These are phyloP conservation scores for Cladopsammia gracilis DNA, from an alignment of 64 coral and sea anemone genomes.

Conservation along the genomic window DNA sequence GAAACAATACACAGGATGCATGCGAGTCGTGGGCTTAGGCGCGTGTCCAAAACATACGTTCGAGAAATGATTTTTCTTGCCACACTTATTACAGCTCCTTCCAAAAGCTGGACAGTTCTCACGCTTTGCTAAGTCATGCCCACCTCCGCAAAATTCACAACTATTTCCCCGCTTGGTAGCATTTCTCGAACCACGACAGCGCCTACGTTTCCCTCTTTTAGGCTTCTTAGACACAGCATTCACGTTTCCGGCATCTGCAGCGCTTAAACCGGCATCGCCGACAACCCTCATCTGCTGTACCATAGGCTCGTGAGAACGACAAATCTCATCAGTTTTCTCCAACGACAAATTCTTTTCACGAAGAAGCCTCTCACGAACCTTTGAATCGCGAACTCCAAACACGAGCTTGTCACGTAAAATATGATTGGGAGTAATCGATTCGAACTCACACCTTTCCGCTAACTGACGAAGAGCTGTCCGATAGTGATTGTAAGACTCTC, in stretches of 20 bases:
- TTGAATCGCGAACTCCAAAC: no score
- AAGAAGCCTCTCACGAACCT: no score
- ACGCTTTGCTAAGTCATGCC: constrained; percentile 3
- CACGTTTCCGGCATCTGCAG: no score
- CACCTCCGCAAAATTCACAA: not conserved
- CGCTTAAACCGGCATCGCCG: no score
- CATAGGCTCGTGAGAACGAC: no score
- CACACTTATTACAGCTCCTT: constrained; percentile 2
- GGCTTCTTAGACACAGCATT: no score
- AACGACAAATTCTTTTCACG: no score
- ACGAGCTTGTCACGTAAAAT: no score
- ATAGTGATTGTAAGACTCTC: not conserved
- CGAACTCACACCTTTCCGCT: not conserved
- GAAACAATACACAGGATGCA: not conserved
- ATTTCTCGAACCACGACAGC: not conserved
- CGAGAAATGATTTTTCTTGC: constrained; percentile 3
- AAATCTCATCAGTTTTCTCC: no score
- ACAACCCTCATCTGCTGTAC: no score
- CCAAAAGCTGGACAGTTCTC: constrained; percentile 29
- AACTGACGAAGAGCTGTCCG: not conserved
- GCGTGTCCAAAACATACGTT: constrained; percentile 10
- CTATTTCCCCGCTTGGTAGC: not conserved
- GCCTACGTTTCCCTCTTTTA: not conserved
- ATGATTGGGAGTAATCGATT: not conserved
- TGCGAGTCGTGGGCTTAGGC: not conserved